These are phyloP conservation scores for Thamnophis sirtalis DNA, from an alignment of 2,113 vertebrate species.

Conservation along the genomic window DNA sequence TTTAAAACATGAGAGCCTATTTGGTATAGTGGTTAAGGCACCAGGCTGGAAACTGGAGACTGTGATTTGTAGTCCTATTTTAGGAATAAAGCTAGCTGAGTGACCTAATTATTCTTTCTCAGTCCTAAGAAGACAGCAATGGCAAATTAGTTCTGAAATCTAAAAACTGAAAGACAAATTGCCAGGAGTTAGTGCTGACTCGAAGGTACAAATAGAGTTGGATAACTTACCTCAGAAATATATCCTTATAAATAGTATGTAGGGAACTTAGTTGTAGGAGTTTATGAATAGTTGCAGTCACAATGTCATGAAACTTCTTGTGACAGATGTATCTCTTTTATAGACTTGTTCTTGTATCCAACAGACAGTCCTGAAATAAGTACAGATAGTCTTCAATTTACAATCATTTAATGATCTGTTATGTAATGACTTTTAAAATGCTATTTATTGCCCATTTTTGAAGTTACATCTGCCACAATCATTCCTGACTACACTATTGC, in stretches of 20 bases:
- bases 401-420: too few species aligned
- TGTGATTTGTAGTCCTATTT: not conserved
- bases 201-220: not conserved
- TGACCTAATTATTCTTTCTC: not conserved
- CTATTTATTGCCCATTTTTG: too few species aligned
- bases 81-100: not conserved
- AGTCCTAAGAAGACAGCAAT: not conserved
- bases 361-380: not conserved
- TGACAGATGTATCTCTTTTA: not conserved
- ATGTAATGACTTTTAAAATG: too few species aligned
- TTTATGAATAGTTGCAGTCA: not conserved
- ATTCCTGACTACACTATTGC: too few species aligned
- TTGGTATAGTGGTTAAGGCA: not conserved
- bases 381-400: too few species aligned
- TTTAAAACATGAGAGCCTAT: not conserved
- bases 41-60: not conserved
- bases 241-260: not conserved
- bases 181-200: not conserved
- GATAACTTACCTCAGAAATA: not conserved
- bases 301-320: not conserved
- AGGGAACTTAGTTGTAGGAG: not conserved
- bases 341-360: not conserved
- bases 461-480: too few species aligned
- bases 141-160: not conserved
- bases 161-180: not conserved